phyloP scores from a whole-genome alignment of 1,140 invertebrate species.

The Acromyrmex echinatior region DNA sequence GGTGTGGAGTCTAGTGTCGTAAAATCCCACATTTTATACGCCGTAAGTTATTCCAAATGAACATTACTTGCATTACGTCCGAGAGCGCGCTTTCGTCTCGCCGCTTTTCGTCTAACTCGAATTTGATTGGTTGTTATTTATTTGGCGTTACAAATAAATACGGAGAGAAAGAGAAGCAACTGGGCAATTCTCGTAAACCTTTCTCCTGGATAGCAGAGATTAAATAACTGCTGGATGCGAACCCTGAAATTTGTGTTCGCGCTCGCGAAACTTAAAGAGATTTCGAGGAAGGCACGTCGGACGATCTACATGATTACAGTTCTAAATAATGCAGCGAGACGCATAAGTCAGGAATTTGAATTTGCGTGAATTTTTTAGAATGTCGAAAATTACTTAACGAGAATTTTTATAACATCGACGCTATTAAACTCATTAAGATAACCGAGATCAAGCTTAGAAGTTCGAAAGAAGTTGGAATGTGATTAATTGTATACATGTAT shows the following conservation, averaged over 20 bases:
- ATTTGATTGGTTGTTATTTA: background rate
- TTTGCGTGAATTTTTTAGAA: no score
- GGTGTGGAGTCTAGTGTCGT: background rate
- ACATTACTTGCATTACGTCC: slow-evolving; percentile 11
- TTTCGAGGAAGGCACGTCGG: slow-evolving; percentile 41
- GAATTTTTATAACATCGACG: background rate
- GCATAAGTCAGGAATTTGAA: background rate
- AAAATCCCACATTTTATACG: slow-evolving; percentile 32
- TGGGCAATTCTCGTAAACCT: background rate
- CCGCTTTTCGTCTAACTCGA: slow-evolving; percentile 1
- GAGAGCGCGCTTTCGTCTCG: background rate
- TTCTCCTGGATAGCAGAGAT: background rate
- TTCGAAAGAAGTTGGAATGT: background rate
- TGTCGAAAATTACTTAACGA: no score
- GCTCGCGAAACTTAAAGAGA: slow-evolving; percentile 45
- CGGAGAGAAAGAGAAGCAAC: background rate
- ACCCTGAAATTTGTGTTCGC: slow-evolving; percentile 26
- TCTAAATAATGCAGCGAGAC: slow-evolving; percentile 5
- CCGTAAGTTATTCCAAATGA: slow-evolving; percentile 14
- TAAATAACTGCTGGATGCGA: slow-evolving; percentile 9
- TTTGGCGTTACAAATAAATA: background rate
- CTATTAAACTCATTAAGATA: background rate
- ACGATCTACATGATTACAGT: background rate
- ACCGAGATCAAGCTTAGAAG: background rate
- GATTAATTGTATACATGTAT: background rate